phyloP scores from a whole-genome alignment of 1,140 invertebrate species.

The Steinernema feltiae region DNA sequence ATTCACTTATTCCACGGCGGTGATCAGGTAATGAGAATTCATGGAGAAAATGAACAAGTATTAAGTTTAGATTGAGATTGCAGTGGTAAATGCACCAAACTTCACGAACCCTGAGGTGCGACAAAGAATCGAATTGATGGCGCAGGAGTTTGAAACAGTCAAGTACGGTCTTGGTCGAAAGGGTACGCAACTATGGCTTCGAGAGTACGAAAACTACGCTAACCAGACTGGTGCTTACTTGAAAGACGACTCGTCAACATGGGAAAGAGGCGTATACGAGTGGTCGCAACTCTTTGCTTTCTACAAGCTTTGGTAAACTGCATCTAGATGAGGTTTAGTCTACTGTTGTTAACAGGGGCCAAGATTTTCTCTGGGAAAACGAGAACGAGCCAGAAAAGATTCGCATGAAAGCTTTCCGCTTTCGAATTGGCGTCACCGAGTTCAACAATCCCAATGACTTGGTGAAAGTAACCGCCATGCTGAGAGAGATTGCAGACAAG shows the following conservation, averaged over 20 bases:
- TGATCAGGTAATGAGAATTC: constrained; percentile 35
- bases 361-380: constrained; percentile 54
- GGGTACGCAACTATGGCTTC: constrained; percentile 53
- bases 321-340: constrained; percentile 27
- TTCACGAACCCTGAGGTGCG: constrained; percentile 41
- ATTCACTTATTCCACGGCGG: constrained; percentile 51
- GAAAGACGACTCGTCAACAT: constrained; percentile 48
- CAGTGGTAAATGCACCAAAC: constrained; percentile 50
- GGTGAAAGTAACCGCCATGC: constrained; percentile 57
- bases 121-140: constrained; percentile 42
- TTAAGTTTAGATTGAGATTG: constrained; percentile 49
- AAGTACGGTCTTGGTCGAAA: constrained; percentile 44
- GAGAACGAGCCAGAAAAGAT: constrained; percentile 36
- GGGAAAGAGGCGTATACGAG: constrained; percentile 54
- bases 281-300: constrained; percentile 56
- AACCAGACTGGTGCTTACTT: constrained; percentile 52
- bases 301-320: constrained; percentile 53
- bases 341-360: too few species aligned
- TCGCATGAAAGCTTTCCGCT: constrained; percentile 50
- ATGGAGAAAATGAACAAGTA: constrained; percentile 7
- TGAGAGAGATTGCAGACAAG: constrained; percentile 71
- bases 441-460: constrained; percentile 53
- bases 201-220: constrained; percentile 54
- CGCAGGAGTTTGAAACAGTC: constrained; percentile 50
- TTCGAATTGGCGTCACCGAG: constrained; percentile 54